Evolutionary conservation across 2,888 invertebrate species (phyloP).

Genomic region (Lepidocyrtinus sp.): DNA sequence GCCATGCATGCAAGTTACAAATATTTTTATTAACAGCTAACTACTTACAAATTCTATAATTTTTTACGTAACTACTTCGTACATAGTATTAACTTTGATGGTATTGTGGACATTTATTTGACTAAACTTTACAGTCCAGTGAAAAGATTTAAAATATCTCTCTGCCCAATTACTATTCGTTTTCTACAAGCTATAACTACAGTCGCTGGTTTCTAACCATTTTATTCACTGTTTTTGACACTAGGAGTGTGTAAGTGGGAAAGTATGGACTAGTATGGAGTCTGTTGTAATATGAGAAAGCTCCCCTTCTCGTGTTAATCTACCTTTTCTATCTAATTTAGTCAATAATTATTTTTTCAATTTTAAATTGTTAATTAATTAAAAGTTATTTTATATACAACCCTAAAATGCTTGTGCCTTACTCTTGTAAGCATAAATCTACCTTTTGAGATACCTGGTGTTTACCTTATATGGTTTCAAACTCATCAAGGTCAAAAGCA

Average conservation of each 20-base stretch:
- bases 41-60: background rate
- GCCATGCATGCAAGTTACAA: background rate
- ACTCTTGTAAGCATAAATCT: no score
- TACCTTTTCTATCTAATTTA: background rate
- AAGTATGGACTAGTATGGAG: no score
- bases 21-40: background rate
- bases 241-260: background rate
- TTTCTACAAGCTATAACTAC: background rate
- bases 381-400: background rate
- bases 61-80: background rate
- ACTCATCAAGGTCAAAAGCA: background rate
- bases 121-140: no score
- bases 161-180: no score
- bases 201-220: background rate
- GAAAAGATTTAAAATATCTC: no score
- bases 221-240: background rate
- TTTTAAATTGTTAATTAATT: background rate
- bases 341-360: background rate
- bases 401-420: background rate
- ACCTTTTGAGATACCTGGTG: background rate
- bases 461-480: background rate
- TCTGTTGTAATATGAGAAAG: no score
- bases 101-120: background rate
- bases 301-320: background rate
- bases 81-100: background rate